phyloP scores from a whole-genome alignment of 2,113 vertebrate genomes.

The Neolamprologus hecqui region DNA sequence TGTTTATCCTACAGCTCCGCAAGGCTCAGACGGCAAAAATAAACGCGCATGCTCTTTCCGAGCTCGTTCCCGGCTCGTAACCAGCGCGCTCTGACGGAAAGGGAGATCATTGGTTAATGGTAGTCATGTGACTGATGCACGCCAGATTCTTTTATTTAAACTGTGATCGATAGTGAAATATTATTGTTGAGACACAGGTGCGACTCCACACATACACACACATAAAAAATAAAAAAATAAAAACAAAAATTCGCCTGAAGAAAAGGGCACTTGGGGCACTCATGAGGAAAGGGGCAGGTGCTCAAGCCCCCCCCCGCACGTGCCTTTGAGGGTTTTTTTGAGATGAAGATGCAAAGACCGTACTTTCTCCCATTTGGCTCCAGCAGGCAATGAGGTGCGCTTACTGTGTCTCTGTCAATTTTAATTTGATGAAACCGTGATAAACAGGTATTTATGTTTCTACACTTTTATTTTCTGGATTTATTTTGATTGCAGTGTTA shows the following conservation, averaged over 20 bases:
- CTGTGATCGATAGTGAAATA: background rate
- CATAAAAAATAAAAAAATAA: background rate
- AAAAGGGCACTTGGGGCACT: background rate
- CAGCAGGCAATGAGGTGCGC: background rate
- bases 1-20: accelerated
- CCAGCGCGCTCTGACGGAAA: background rate
- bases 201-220: background rate
- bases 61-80: background rate
- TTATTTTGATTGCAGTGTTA: background rate
- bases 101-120: background rate
- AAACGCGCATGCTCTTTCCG: background rate
- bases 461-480: background rate
- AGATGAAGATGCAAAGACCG: background rate
- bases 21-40: accelerated
- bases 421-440: background rate
- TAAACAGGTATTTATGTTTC: background rate
- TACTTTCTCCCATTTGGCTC: background rate
- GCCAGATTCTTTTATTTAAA: background rate
- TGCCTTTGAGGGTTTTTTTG: background rate
- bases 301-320: background rate
- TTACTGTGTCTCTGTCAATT: background rate
- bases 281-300: background rate
- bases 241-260: background rate
- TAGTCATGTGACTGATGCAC: background rate
- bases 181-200: background rate